phyloP scores from a whole-genome alignment of 2,888 invertebrate species.

The Polietes domitor region DNA sequence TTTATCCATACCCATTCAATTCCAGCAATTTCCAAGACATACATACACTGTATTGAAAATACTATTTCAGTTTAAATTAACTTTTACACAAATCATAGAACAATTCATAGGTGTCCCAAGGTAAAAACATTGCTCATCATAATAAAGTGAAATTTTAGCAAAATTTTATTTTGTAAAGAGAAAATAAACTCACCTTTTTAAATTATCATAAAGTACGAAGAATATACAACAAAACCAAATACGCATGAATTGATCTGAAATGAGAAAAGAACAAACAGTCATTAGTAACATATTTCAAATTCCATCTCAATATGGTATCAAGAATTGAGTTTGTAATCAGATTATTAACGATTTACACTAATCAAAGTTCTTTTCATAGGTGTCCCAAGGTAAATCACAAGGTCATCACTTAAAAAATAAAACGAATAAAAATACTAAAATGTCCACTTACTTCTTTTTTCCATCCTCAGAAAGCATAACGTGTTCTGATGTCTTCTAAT shows the following conservation, averaged over 20 bases:
- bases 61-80: conserved; percentile 39
- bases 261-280: background rate
- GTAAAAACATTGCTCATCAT: conserved; percentile 76
- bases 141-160: background rate
- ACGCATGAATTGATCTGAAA: conserved; percentile 36
- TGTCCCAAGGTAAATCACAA: conserved; percentile 77
- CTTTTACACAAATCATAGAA: conserved; percentile 77
- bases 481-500: conserved; percentile 98
- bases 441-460: conserved; percentile 27
- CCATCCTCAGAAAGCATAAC: conserved; percentile 94
- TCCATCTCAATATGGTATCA: background rate
- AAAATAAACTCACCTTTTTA: conserved; percentile 41
- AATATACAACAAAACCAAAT: conserved; percentile 16
- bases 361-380: conserved; percentile 75
- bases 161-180: background rate
- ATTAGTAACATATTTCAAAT: background rate
- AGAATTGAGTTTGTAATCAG: conserved; percentile 20
- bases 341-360: conserved; percentile 70
- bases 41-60: background rate
- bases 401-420: conserved; percentile 58
- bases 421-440: background rate
- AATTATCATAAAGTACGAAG: background rate
- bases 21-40: background rate
- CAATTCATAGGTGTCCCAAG: conserved; percentile 80
- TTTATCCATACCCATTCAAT: too few relatives aligned